Percentiles rank a stretch among this genome's conserved stretches.
Evolutionary conservation across 2,888 invertebrate genomes (phyloP).

Genomic region (Megalurothrips usitatus): DNA sequence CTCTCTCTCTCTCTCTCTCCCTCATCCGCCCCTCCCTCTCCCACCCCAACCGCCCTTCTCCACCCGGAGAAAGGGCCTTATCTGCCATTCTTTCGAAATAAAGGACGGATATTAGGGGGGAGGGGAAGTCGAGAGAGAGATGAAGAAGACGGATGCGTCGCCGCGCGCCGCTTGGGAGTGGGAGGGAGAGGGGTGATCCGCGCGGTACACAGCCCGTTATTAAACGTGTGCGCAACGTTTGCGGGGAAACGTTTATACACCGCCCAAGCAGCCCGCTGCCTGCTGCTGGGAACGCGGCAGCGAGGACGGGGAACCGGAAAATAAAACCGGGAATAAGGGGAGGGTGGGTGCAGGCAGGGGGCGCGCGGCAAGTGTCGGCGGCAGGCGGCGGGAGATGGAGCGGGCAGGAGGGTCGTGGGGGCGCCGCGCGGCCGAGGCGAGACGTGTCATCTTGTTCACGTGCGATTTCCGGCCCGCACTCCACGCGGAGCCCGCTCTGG

Average conservation of each 20-base stretch:
- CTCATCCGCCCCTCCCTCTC: neutral
- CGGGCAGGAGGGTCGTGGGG: too few species aligned
- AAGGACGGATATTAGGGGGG: neutral
- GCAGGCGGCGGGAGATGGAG: neutral
- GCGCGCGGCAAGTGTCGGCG: neutral
- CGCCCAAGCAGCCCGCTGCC: too few species aligned
- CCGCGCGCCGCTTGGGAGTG: neutral
- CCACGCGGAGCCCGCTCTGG: too few species aligned
- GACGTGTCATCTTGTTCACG: too few species aligned
- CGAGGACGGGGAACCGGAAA: too few species aligned
- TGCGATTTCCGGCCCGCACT: too few species aligned
- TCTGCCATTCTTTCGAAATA: constrained; percentile 15
- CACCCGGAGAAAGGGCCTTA: neutral
- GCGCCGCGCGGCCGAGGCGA: too few species aligned
- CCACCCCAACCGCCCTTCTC: neutral
- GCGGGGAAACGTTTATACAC: too few species aligned
- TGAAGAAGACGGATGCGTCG: neutral
- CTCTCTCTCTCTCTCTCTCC: neutral
- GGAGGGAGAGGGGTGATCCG: too few species aligned
- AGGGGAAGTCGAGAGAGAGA: neutral
- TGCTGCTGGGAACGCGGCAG: too few species aligned
- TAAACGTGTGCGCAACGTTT: too few species aligned
- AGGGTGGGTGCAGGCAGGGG: neutral
- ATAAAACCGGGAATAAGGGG: neutral
- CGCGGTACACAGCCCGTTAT: too few species aligned